These are phyloP conservation scores for Margarornis squamiger DNA, from an alignment of 2,797 vertebrate genomes.

Conservation along the genomic window DNA sequence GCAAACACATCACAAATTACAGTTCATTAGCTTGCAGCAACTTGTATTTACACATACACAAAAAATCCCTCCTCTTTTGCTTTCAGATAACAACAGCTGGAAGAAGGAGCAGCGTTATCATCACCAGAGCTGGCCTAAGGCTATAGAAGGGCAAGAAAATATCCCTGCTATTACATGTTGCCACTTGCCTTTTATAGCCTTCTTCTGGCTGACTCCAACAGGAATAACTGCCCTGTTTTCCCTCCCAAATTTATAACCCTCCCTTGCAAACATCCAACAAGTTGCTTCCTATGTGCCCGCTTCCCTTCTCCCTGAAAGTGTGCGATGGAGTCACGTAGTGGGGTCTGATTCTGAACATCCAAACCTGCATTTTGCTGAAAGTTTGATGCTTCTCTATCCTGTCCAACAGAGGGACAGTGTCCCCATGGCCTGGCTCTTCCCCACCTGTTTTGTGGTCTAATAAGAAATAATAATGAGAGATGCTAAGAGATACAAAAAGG, in stretches of 20 bases:
- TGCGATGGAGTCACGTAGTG: rapidly evolving
- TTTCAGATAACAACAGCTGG: neutral
- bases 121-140: neutral
- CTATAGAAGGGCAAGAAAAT: neutral
- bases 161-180: neutral
- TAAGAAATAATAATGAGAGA: neutral
- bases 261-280: neutral
- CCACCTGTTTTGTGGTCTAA: neutral
- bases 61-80: neutral
- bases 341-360: neutral
- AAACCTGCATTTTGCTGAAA: neutral
- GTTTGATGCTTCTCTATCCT: neutral
- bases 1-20: neutral
- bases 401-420: neutral
- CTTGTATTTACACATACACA: neutral
- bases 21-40: neutral
- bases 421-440: neutral
- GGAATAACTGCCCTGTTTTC: neutral
- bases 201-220: neutral
- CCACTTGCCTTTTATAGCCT: neutral
- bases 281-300: neutral
- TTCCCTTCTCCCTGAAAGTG: neutral
- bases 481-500: neutral
- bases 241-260: neutral
- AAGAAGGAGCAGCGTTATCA: neutral